phyloP scores from a whole-genome alignment of 1,140 invertebrate genomes.

The Dendroctonus ponderosae region DNA sequence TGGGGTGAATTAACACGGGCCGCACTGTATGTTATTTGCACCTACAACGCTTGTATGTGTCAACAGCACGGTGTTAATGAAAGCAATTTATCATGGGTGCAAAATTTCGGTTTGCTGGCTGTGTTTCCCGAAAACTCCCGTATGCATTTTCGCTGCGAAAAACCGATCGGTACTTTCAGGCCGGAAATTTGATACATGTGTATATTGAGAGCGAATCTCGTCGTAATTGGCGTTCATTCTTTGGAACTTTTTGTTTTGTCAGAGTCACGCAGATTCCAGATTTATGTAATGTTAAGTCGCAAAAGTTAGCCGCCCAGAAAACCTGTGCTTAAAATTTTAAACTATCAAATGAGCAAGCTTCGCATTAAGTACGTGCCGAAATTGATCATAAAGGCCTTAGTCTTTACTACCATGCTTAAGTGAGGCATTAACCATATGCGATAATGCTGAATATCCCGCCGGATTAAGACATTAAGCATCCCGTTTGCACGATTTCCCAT shows the following conservation, averaged over 20 bases:
- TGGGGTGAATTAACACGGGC: constrained; percentile 7
- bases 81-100: constrained; percentile 7
- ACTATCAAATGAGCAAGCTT: too few species aligned
- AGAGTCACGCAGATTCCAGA: constrained; percentile 1
- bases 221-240: neutral
- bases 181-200: neutral
- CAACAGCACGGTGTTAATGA: constrained; percentile 12
- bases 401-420: neutral
- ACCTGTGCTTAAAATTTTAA: too few species aligned
- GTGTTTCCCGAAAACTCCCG: neutral
- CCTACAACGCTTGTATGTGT: constrained; percentile 10
- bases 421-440: neutral
- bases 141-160: neutral
- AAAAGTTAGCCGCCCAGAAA: too few species aligned
- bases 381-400: too few species aligned
- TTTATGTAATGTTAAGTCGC: too few species aligned
- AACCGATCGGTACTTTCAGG: neutral
- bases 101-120: neutral
- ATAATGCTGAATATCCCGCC: neutral
- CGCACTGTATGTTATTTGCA: constrained; percentile 12
- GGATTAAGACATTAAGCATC: neutral
- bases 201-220: neutral
- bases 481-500: constrained; percentile 1
- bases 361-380: too few species aligned
- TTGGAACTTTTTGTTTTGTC: neutral